Base-by-base conservation (phyloP, 2,888 invertebrate species). In the Harpalus rufipes region DNA sequence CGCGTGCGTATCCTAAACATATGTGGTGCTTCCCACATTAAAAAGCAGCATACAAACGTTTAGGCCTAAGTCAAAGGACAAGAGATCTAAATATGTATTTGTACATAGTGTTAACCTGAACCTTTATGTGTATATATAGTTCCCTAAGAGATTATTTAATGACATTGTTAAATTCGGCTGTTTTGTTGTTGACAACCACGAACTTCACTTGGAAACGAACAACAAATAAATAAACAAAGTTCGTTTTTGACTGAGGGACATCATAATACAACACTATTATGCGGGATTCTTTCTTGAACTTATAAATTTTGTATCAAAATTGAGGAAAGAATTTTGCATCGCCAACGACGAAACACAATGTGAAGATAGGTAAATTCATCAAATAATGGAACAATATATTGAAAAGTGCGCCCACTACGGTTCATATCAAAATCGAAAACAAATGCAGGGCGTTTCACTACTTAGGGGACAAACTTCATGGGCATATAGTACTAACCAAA, bases 1-100 rank as follows among this genome's bases (percentile, higher is more conserved):
- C 5, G 32, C 32, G 3, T 32, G 32, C 32, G 32, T 3, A 5
- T 32, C 32, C 32, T 32, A 32, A 12, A 51, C 44, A 12, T 76
- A n/a, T 41, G 87, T 89, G 89, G 89, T 87, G 89, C 88, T 89
- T 88, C 87, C 89, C 88, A 89, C 89, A 86, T 86, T 87, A 89
- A 90, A 90, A 89, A 89, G 87, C 89, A 89, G 89, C 89, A 89
- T 90, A 90, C 90, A 90, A 90, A 90, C 90, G 89, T 89, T 89
- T 89, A 90, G 91, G 91, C 90, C 89, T 89, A 89, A 89, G 88
- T 87, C 86, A 81, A 74, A 81, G 32, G 44, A 72, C 18, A 56
- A 56, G 58, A 80, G 80, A 85, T 85, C 85, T 85, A 59, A 59
- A 68, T 21, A n/a, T 32, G 39, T 39, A 68, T 39, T 39, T n/a